Conservation (phyloP, 2,888 invertebrate genomes). For the Tillus elongatus region DNA sequence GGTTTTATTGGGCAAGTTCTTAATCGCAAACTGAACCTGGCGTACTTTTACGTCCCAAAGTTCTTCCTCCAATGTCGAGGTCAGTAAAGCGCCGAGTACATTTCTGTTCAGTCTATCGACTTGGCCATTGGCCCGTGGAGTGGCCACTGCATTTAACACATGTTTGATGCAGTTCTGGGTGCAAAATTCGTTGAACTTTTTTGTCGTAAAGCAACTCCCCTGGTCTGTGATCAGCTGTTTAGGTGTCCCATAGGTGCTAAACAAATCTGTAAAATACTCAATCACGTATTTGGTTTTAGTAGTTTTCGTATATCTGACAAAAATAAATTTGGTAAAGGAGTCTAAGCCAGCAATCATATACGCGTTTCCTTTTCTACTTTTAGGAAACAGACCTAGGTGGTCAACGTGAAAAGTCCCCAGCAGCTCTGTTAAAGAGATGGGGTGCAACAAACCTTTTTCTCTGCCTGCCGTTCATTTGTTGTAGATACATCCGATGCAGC, state of each 20-base stretch:
- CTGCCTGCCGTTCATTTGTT: slow-evolving; percentile 20
- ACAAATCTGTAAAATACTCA: slow-evolving; percentile 19
- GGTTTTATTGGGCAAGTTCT: slow-evolving; percentile 24
- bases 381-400: no score
- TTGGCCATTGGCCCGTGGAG: no score
- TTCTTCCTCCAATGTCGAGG: no score
- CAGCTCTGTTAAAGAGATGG: slow-evolving; percentile 23
- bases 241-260: slow-evolving; percentile 8
- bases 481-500: slow-evolving; percentile 27
- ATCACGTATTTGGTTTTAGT: no score
- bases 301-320: slow-evolving; percentile 20
- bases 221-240: no score
- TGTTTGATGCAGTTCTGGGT: no score
- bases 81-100: slow-evolving; percentile 4
- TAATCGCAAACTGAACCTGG: no score
- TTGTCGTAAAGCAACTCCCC: slow-evolving; percentile 12
- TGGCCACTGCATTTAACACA: no score
- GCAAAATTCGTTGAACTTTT: slow-evolving; percentile 8
- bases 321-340: slow-evolving; percentile 24
- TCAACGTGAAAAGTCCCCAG: no score
- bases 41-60: no score
- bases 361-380: no score
- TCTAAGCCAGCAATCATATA: no score
- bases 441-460: slow-evolving; percentile 23
- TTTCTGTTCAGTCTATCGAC: slow-evolving; percentile 13